Evolutionary conservation across 2,113 vertebrate species (phyloP), one percentile per base, ranked within the genome.

Genomic region (Corythornis cristatus): DNA sequence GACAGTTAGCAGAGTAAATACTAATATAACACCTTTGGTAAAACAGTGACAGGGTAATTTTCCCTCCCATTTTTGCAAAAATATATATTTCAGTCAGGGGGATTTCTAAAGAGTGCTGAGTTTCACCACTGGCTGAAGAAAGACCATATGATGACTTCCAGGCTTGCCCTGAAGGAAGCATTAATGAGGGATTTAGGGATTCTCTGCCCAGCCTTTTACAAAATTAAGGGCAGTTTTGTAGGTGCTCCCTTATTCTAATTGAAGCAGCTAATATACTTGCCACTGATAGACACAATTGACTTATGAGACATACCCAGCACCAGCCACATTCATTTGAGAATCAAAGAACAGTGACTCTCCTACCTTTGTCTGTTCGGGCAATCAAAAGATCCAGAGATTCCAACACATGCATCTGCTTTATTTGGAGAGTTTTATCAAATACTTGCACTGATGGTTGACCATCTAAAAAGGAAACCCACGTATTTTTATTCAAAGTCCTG

Each of bases 401-500:
- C 4, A 99, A 98, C 78, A 99, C 98, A 31, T 99, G 98, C 98
- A 99, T 98, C 97, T 99, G 99, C 95, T 99, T 99, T 95, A 99
- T 97, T 10, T 98, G 98, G 94, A 99, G 97, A 54, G 98, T 99
- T 97, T 98, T 99, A 97, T 99, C 99, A 54, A 99, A 99, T 86
- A 99, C 98, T 21, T 98, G 99, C 90, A 99, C 98, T 0, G 98
- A 97, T 0, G 98, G 90, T 45, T 98, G 98, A 46, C 97, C 97
- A 58, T 98, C 99, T 99, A 89, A 75, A 97, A 96, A 90, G 76
- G 57, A 97, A 45, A 45, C 12, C 11, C 25, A 78, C 19, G 91
- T 3, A 42, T 8, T 60, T 16, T 33, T 88, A 79, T 61, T 67
- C 50, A 81, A 81, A 93, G 37, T 37, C 16, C 66, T 58, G 12